phyloP scores from a whole-genome alignment of 2,888 invertebrate genomes.

The Branchinecta sandiegonensis region DNA sequence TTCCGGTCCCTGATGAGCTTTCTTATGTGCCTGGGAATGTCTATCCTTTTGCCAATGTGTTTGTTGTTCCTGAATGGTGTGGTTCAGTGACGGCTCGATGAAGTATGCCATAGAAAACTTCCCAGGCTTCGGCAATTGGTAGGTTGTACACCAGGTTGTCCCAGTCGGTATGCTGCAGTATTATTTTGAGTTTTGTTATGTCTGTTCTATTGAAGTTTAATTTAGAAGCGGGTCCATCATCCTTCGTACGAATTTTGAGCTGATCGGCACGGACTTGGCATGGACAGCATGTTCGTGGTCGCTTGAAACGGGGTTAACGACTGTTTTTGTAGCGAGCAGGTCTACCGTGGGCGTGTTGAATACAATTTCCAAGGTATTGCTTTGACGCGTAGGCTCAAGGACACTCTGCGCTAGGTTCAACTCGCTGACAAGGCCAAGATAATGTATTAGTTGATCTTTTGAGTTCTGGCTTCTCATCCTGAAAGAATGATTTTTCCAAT shows the following conservation, averaged over 20 bases:
- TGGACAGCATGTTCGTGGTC: too few relatives aligned
- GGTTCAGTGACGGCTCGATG: not conserved
- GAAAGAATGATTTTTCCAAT: not conserved
- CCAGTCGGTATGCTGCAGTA: conserved; percentile 2
- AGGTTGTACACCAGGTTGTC: conserved; percentile 7
- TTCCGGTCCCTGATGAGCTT: conserved; percentile 14
- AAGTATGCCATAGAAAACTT: conserved; percentile 11
- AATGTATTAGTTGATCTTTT: conserved; percentile 9
- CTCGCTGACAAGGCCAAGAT: conserved; percentile 1
- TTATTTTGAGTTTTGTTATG: too few relatives aligned
- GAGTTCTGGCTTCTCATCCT: conserved; percentile 14
- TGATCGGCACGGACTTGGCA: too few relatives aligned
- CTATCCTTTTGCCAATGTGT: too few relatives aligned
- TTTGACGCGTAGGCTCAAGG: conserved; percentile 14
- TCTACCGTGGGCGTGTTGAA: too few relatives aligned
- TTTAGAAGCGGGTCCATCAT: too few relatives aligned
- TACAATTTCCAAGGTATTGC: not conserved
- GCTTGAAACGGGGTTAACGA: too few relatives aligned
- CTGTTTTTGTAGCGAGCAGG: too few relatives aligned
- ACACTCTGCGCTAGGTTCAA: conserved; percentile 14
- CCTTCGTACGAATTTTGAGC: too few relatives aligned
- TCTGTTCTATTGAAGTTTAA: too few relatives aligned
- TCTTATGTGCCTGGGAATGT: not conserved
- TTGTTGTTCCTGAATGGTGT: too few relatives aligned
- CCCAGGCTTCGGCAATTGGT: conserved; percentile 11